Evolutionary conservation across 2,113 vertebrate species (phyloP), one percentile per base, ranked within the genome.

Genomic region (Lepidothrix coronata): DNA sequence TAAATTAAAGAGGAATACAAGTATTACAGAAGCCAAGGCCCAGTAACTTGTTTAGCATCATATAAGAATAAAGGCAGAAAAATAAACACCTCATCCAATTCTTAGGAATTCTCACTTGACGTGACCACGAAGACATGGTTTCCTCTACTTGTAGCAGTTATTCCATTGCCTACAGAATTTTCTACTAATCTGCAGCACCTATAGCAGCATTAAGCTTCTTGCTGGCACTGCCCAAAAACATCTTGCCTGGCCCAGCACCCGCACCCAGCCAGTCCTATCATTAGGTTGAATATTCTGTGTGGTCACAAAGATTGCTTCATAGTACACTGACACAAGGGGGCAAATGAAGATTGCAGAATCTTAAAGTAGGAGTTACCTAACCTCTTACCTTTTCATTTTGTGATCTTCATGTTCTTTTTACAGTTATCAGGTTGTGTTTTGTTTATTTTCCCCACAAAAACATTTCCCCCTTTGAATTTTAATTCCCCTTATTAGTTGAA

Each of bases 261-360:
- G 21, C 17, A 31, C n/a, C 35, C 73, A 37, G 41, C 41, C 35
- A 37, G 73, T 43, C 63, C 41, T 54, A 41, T 23, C 31, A 33
- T 52, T 9, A 80, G 30, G 43, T 33, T 54, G 65, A 66, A 62
- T 44, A 71, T 31, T 66, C 75, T 9, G 4, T 25, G 39, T 9
- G 27, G 72, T 51, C 28, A 46, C 0, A 0, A 62, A 89, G 55
- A n/a, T 14, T 89, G 73, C 73, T 94, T 91, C 85, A 71, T 25
- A 72, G 39, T 9, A 87, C 7, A 28, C 85, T 87, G 93, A 96
- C 93, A 96, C 91, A 94, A 92, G 73, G 84, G 95, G 93, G 95
- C 93, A 95, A 96, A 75, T 81, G 82, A 93, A 96, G 89, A 78
- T 59, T 63, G 72, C 41, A 39, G 39, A 93, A 93, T 88, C 58